Evolutionary conservation across 2,888 invertebrate species (phyloP), one percentile per base, ranked within the genome.

Genomic region (Drosophila quinaria): DNA sequence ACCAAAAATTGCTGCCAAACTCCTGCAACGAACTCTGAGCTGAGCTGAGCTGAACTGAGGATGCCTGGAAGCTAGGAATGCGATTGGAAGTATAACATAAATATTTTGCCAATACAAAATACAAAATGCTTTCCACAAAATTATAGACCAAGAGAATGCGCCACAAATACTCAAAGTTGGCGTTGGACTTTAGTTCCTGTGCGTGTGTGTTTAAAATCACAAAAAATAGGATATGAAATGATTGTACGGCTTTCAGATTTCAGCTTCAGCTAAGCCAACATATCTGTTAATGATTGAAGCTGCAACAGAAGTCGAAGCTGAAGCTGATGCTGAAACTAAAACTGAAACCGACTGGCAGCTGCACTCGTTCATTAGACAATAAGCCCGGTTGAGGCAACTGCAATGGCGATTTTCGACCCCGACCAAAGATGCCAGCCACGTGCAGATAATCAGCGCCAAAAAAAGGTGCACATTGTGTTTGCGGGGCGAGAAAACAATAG

Each of bases 381-480:
- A 75, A 74, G 69, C 74, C 74, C 52, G 56, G 52, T 22, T 42
- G 47, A 52, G 50, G 15, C 50, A 62, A 54, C 75, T 42, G 54
- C 19, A 47, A 17, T 4, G 50, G 69, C 54, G 11, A 42, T 52
- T 56, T 61, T 50, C 25, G 29, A 46, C 22, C 33, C 33, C 49
- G 49, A 41, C 15, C 61, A 62, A 66, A 55, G 63, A 64, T 62
- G 76, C 61, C 42, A 80, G 78, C 67, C 70, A 75, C 75, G 78
- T 75, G 59, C 62, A 78, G 89, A 89, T 85, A 85, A 85, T 89
- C 89, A 89, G 81, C 85, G 70, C 47, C 67, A 62, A 70, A 55
- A 76, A 25, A 39, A 25, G 25, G 39, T 71, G 70, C 52, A 54
- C 63, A 31, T 22, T 33, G 49, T 31, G n/a, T 41, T 10, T 22